Base-by-base conservation (phyloP, 2,113 vertebrate species). In the Triplophysa siluroides region DNA sequence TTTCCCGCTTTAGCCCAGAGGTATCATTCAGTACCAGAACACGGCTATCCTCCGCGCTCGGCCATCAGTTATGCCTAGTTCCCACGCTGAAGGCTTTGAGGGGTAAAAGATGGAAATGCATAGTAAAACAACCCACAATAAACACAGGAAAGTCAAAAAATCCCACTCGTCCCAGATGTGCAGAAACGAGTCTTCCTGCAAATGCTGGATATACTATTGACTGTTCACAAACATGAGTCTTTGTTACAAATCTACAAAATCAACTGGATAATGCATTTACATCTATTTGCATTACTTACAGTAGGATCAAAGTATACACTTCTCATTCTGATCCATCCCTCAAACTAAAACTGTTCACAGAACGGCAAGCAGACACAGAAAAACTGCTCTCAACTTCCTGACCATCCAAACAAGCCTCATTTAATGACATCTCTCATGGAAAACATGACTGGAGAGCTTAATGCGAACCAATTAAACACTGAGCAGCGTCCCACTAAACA, bases 121-220 rank as follows among this genome's bases (percentile, higher is more conserved):
- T 24, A 79, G 81, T 85, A 83, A 85, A 83, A 81, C 76, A 63
- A 70, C 41, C 63, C 45, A 29, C 26, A 58, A 60, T 76, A 81
- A 85, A 85, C 71, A 85, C 66, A 81, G 84, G 81, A 85, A 83
- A 72, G 47, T 21, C 11, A 67, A 23, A 38, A 78, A 77, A 64
- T 69, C 79, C 41, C 50, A n/a, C 19, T 79, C 16, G 54, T 38
- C 41, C 79, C 75, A 81, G 60, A 69, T 69, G 64, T 74, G 79
- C 45, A 26, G 60, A 63, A 52, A 84, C 79, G 9, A 13, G 50
- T 82, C 73, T 73, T 78, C 64, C 63, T 24, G 56, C 78, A 77
- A 71, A 56, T 73, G 38, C 29, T 19, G 52, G 60, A 18, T 13
- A n/a, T 14, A 52, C 41, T 72, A 26, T 61, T 67, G 45, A 65